Evolutionary conservation across 2,888 invertebrate genomes (phyloP), one percentile per base, ranked within the genome.

Genomic region (Phoenoteleia sp.): DNA sequence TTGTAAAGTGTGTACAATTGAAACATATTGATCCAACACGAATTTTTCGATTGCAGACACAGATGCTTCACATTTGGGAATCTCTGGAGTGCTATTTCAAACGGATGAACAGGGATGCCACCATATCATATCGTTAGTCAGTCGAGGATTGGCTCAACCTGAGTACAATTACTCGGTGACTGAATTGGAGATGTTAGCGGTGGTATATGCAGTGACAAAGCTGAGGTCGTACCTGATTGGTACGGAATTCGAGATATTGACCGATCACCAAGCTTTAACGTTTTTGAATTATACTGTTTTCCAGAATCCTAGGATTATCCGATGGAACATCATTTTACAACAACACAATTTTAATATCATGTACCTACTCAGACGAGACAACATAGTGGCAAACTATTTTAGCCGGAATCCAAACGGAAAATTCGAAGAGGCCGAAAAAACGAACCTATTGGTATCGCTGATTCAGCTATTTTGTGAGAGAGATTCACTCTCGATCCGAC

Each of bases 51-150:
- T 15, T 88, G n/a, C 87, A 88, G 23, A 79, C 83, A 0, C 83
- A 0, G 83, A 83, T 36, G 64, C 79, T 0, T 76, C 72, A 2
- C 62, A 69, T 42, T 15, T 42, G n/a, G 86, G 81, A 5, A 88
- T 89, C 17, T 72, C 54, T 52, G 89, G 88, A 0, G 69, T 82
- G 13, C 23, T 89, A 6, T 88, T 80, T 45, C 80, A 84, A 15
- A 66, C 36, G 0, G 23, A 62, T 42, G 42, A 23, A 4, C 9
- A 77, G 3, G 64, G 52, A 0, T 1, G 64, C 25, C 42, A 39
- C 2, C 15, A 21, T 11, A 11, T 75, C 7, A 27, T 58, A 15
- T n/a, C 21, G 5, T n/a, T 64, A 13, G 64, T 64, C 0, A 75
- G 75, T 69, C 47, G 72, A 23, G 66, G 71, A 21, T 11, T 82